Base-by-base conservation (phyloP, 2,888 invertebrate species). In the Dimorphilus gyrociliatus region DNA sequence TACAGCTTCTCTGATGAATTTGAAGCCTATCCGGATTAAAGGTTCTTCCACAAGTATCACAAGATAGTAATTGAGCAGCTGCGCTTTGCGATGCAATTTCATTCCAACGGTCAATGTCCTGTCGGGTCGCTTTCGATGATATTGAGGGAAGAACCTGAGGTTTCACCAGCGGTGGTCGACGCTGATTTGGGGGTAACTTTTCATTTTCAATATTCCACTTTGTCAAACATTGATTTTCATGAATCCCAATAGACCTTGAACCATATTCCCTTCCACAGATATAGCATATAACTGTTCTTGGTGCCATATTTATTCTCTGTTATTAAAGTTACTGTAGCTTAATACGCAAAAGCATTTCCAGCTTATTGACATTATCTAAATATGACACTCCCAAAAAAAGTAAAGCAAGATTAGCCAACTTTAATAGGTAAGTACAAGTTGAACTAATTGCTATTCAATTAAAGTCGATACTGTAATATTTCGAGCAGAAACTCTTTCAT, bases 261-360 rank as follows among this genome's bases (percentile, higher is more conserved):
- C 74, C 74, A 47, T 74, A 76, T 47, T 70, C 70, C 27, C 72
- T 63, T 2, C 73, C 72, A 47, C 76, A 77, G 42, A 73, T 69
- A 52, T 72, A 70, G 48, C 76, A 77, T 8, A 41, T 34, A 1
- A 30, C n/a, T n/a, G n/a, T n/a, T n/a, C n/a, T n/a, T n/a, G n/a
- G n/a, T n/a, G n/a, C n/a, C n/a, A n/a, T n/a, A n/a, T n/a, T n/a
- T n/a, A n/a, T n/a, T n/a, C n/a, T n/a, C n/a, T n/a, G n/a, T n/a
- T n/a, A n/a, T n/a, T n/a, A n/a, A n/a, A n/a, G n/a, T n/a, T n/a
- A n/a, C n/a, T n/a, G n/a, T n/a, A n/a, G n/a, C n/a, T n/a, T n/a
- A n/a, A n/a, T n/a, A n/a, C n/a, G n/a, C n/a, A n/a, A n/a, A n/a
- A n/a, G n/a, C n/a, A n/a, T n/a, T n/a, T n/a, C n/a, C n/a, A n/a